phyloP scores from a whole-genome alignment of 2,113 vertebrate species.

The Myotis lucifugus region DNA sequence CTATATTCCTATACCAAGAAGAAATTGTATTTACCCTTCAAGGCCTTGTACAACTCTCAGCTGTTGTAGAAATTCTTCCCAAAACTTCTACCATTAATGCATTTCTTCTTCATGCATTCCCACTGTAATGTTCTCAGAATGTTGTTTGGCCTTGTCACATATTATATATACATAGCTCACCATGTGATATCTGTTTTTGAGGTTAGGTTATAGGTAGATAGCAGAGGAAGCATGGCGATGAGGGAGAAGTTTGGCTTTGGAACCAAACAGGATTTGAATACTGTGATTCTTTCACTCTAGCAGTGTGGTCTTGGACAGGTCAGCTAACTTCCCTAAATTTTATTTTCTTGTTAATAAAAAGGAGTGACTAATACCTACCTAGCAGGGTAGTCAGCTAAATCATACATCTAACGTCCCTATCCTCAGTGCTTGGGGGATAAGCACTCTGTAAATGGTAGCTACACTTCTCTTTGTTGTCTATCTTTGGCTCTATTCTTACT shows the following conservation, averaged over 20 bases:
- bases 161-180: neutral
- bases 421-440: slow-evolving; percentile 19
- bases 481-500: neutral
- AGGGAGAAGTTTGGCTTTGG: slow-evolving; percentile 44
- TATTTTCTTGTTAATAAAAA: slow-evolving; percentile 49
- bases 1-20: neutral
- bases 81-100: neutral
- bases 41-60: slow-evolving; percentile 3
- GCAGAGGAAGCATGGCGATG: neutral
- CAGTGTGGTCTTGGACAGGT: slow-evolving; percentile 12
- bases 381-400: neutral
- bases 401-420: neutral
- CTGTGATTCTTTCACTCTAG: neutral
- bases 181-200: neutral
- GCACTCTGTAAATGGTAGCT: neutral
- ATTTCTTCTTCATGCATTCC: neutral
- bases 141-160: neutral
- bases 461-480: neutral
- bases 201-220: neutral
- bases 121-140: neutral
- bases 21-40: slow-evolving; percentile 17
- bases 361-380: neutral
- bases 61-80: neutral
- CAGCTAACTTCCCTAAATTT: neutral
- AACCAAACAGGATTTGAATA: slow-evolving; percentile 13